Evolutionary conservation across 2,113 vertebrate species (phyloP).

Genomic region (Mionectes macconnelli): DNA sequence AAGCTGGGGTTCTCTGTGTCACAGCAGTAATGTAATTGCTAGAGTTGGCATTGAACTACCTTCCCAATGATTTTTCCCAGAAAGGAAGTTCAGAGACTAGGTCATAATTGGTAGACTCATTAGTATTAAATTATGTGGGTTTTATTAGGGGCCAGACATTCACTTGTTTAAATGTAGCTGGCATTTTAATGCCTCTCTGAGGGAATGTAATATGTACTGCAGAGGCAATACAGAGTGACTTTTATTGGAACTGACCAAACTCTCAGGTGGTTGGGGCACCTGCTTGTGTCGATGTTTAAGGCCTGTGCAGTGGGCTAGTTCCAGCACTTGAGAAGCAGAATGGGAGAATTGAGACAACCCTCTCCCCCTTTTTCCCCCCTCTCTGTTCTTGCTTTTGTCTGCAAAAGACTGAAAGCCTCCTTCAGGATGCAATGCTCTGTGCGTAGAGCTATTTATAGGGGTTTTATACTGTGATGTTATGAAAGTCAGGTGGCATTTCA

Average conservation of each 20-base stretch:
- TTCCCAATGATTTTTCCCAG: constrained; percentile 59
- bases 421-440: neutral
- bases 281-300: neutral
- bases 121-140: constrained; percentile 69
- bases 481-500: neutral
- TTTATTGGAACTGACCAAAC: constrained; percentile 46
- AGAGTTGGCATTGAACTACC: constrained; percentile 13
- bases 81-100: constrained; percentile 61
- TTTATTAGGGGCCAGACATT: constrained; percentile 68
- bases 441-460: neutral
- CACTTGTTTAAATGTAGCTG: constrained; percentile 65
- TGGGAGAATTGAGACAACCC: neutral
- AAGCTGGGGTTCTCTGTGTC: neutral
- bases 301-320: neutral
- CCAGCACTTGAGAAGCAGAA: neutral
- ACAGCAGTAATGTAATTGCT: neutral
- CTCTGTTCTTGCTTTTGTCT: neutral
- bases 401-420: neutral
- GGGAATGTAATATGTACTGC: constrained; percentile 42
- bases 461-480: neutral
- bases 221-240: constrained; percentile 38
- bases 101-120: constrained; percentile 66
- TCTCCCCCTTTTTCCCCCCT: accelerated
- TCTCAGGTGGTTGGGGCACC: constrained; percentile 34
- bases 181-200: constrained; percentile 65